phyloP scores from a whole-genome alignment of 2,888 invertebrate species.

The Steinernema carpocapsae region DNA sequence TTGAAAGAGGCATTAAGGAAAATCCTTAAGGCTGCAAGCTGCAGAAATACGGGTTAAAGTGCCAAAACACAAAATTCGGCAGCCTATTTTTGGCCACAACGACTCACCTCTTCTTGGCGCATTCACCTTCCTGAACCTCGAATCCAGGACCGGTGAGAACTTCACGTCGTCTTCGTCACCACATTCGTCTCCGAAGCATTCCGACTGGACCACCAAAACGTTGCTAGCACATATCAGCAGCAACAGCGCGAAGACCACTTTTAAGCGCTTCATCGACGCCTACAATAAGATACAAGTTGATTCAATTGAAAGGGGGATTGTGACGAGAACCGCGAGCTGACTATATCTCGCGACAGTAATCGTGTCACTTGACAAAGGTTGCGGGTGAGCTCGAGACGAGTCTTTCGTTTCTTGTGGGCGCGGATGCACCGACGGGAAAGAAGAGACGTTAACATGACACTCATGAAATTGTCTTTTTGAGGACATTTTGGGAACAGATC shows the following conservation, averaged over 20 bases:
- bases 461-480: not conserved
- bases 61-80: too few species aligned
- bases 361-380: conserved; percentile 29
- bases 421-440: not conserved
- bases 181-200: conserved; percentile 17
- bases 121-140: conserved; percentile 12
- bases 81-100: too few species aligned
- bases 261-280: conserved; percentile 14
- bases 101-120: conserved; percentile 14
- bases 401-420: not conserved
- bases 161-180: not conserved
- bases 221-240: not conserved
- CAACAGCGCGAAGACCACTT: not conserved
- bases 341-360: not conserved
- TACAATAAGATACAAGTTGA: conserved; percentile 7
- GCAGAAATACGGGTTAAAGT: too few species aligned
- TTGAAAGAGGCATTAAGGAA: too few species aligned
- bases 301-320: not conserved
- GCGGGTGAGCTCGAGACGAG: not conserved
- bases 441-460: not conserved
- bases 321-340: not conserved
- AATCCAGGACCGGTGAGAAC: not conserved
- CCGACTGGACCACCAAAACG: not conserved
- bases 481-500: not conserved
- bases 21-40: too few species aligned